phyloP scores from a whole-genome alignment of 2,888 invertebrate genomes.

The Microctonus hyperodae region DNA sequence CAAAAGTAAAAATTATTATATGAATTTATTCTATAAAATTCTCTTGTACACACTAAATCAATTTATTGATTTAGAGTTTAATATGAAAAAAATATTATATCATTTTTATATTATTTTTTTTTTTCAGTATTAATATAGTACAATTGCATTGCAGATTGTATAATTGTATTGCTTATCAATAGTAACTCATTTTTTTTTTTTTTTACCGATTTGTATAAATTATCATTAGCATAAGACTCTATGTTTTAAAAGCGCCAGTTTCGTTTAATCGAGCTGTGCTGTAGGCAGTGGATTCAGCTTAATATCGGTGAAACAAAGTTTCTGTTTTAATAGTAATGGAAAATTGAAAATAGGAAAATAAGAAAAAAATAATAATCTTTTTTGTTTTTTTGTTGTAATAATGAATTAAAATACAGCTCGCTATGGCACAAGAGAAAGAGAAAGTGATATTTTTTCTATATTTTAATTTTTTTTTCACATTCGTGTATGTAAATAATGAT shows the following conservation, averaged over 20 bases:
- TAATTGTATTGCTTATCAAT: constrained; percentile 9
- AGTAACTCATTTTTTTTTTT: background rate
- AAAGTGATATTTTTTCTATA: constrained; percentile 20
- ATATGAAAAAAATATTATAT: background rate
- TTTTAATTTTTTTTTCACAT: constrained; percentile 14
- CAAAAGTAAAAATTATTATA: constrained; percentile 24
- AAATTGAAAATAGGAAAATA: background rate
- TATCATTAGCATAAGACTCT: background rate
- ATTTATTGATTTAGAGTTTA: constrained; percentile 7
- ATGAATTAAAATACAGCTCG: constrained; percentile 30
- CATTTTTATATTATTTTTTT: background rate
- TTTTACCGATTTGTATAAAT: background rate
- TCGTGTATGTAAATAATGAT: background rate
- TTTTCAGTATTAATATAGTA: background rate
- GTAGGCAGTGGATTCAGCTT: constrained; percentile 42
- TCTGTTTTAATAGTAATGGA: background rate
- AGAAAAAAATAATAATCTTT: constrained; percentile 15
- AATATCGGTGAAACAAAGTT: constrained; percentile 28
- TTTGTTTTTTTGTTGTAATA: background rate
- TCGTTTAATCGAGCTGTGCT: constrained; percentile 25
- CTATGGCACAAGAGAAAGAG: constrained; percentile 35
- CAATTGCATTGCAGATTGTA: background rate
- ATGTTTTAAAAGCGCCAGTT: background rate
- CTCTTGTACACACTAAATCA: constrained; percentile 8
- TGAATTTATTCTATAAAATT: constrained; percentile 22